Evolutionary conservation across 2,113 vertebrate genomes (phyloP).

Genomic region (Phalacrocorax aristotelis): DNA sequence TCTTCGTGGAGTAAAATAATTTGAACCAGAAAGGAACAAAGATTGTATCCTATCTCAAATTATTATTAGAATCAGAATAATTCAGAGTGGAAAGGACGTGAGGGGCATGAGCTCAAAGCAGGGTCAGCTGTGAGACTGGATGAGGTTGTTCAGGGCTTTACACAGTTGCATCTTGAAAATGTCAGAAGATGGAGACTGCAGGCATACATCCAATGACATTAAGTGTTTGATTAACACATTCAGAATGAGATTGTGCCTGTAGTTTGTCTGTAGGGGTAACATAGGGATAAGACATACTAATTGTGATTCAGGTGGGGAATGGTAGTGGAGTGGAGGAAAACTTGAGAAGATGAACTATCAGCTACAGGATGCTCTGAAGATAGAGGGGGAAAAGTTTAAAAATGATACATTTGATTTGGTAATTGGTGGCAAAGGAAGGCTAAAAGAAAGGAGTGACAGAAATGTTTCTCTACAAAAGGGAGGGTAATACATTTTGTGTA

Average conservation of each 20-base stretch:
- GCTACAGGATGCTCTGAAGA: background rate
- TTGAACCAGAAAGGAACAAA: background rate
- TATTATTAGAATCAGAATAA: background rate
- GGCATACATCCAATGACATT: fast-evolving
- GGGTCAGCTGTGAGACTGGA: background rate
- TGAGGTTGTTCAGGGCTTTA: background rate
- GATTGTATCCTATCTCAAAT: background rate
- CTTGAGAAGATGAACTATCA: background rate
- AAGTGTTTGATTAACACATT: background rate
- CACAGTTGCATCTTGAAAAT: background rate
- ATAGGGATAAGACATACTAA: background rate
- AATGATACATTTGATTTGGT: background rate
- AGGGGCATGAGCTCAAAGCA: background rate
- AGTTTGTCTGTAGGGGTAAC: background rate
- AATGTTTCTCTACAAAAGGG: background rate
- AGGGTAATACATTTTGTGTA: background rate
- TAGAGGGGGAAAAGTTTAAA: background rate
- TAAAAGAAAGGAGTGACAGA: background rate
- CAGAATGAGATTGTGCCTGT: background rate
- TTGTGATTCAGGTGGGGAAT: background rate
- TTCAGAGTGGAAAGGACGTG: background rate
- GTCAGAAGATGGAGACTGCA: background rate
- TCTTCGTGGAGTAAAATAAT: background rate
- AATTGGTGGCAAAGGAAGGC: background rate
- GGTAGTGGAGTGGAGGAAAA: background rate